Base-by-base conservation (phyloP, 2,113 vertebrate species). In the Platysteira castanea region DNA sequence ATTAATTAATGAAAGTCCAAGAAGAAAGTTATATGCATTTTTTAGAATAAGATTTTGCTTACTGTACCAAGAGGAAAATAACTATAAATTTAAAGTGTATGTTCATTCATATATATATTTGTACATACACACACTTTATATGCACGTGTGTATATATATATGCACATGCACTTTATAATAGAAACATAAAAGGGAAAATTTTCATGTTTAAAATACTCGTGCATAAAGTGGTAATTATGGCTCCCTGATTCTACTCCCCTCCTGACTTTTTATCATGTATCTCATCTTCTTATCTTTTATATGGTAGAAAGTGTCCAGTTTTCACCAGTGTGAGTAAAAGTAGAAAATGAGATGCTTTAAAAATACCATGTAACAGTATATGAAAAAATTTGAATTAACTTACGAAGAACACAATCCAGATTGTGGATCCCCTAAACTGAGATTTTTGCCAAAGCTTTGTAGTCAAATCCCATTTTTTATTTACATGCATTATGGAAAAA, bases 361-460 rank as follows among this genome's bases (percentile, higher is more conserved):
- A 95, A 95, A 84, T 83, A 63, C 17, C n/a, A 28, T 33, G 9
- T 53, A 74, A 35, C 15, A 12, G 70, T 90, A 39, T 67, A 82
- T 31, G 5, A 31, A 89, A 79, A 44, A 7, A 56, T 9, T 88
- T 83, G 50, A 92, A 77, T 77, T 89, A 89, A 68, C 54, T 56
- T 94, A 71, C 86, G 78, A 90, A 90, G 28, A 93, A 23, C 13
- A 65, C 20, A 77, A 8, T 37, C 52, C 4, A 22, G 26, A 65
- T 24, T 65, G 15, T 16, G 10, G 18, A 89, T 53, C 78, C 41
- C 80, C 13, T 88, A 54, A 61, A 70, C 2, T 59, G 15, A 2
- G 5, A 60, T 86, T 95, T 96, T 91, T 97, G 56, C 59, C 63
- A 84, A 91, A 87, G 30, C 41, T 47, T 82, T 94, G 78, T 73